phyloP scores from a whole-genome alignment of 2,888 invertebrate species.

The Ophion slaviceki region DNA sequence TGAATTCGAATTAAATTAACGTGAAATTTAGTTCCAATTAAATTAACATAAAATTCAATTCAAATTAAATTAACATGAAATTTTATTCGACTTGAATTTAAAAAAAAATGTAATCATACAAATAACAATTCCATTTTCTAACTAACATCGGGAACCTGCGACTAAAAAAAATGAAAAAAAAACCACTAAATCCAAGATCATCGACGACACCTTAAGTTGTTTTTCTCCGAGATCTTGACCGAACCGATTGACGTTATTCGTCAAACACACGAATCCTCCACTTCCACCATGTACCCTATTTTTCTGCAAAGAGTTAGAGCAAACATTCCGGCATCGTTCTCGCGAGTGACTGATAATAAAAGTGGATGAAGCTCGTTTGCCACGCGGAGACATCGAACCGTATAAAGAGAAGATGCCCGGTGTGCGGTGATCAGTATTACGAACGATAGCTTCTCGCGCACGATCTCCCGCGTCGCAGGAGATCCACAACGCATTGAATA shows the following conservation, averaged over 20 bases:
- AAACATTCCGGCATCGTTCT: conserved; percentile 71
- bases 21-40: neutral
- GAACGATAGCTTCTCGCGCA: conserved; percentile 44
- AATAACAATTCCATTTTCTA: no score
- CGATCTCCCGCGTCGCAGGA: conserved; percentile 11
- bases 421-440: conserved; percentile 59
- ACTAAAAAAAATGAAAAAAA: neutral
- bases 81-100: neutral
- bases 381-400: conserved; percentile 62
- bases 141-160: neutral
- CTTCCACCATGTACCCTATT: conserved; percentile 8
- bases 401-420: conserved; percentile 65
- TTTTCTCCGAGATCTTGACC: conserved; percentile 47
- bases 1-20: neutral
- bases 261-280: neutral
- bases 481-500: conserved; percentile 14
- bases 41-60: neutral
- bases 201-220: neutral
- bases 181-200: neutral
- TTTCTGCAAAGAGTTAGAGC: conserved; percentile 74
- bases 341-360: conserved; percentile 75
- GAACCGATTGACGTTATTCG: conserved; percentile 45
- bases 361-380: conserved; percentile 74
- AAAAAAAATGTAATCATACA: neutral
- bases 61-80: neutral